Conservation (phyloP, 1,140 invertebrate species). For the Drosophila trapezifrons region DNA sequence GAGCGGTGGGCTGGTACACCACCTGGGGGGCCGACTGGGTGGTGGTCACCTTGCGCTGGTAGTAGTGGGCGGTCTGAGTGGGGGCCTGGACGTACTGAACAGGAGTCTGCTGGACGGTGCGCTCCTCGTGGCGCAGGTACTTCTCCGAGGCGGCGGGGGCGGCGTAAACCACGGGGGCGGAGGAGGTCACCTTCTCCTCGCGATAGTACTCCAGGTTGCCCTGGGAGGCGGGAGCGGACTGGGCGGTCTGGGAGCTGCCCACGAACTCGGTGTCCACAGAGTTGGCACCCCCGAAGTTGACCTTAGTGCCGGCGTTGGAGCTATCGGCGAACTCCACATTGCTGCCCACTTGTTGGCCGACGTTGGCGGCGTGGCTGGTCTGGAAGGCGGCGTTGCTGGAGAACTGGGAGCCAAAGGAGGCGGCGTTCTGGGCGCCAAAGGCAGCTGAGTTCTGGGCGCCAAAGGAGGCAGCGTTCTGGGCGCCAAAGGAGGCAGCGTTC, state of each 20-base stretch:
- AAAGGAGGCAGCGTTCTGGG: slow-evolving; percentile 35
- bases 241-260: slow-evolving; percentile 26
- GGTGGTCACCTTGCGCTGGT: slow-evolving; percentile 65
- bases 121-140: slow-evolving; percentile 71
- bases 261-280: slow-evolving; percentile 32
- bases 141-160: slow-evolving; percentile 64
- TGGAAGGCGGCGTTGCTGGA: slow-evolving; percentile 63
- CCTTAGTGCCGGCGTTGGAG: slow-evolving; percentile 62
- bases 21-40: slow-evolving; percentile 54
- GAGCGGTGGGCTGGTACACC: slow-evolving; percentile 44
- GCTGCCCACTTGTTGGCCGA: slow-evolving; percentile 63
- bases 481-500: slow-evolving; percentile 21
- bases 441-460: slow-evolving; percentile 35
- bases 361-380: slow-evolving; percentile 55
- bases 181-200: slow-evolving; percentile 45
- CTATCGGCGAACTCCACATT: slow-evolving; percentile 66
- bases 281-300: slow-evolving; percentile 57
- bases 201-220: slow-evolving; percentile 66
- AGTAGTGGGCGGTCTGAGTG: slow-evolving; percentile 63
- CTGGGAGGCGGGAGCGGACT: slow-evolving; percentile 21
- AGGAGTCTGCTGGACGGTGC: slow-evolving; percentile 55
- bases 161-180: slow-evolving; percentile 52
- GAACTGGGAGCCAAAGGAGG: slow-evolving; percentile 49
- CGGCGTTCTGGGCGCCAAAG: slow-evolving; percentile 12
- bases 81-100: slow-evolving; percentile 52